Percentiles rank a stretch among this genome's conserved stretches.
Evolutionary conservation across 2,113 vertebrate species (phyloP).

Genomic region (Carettochelys insculpta): DNA sequence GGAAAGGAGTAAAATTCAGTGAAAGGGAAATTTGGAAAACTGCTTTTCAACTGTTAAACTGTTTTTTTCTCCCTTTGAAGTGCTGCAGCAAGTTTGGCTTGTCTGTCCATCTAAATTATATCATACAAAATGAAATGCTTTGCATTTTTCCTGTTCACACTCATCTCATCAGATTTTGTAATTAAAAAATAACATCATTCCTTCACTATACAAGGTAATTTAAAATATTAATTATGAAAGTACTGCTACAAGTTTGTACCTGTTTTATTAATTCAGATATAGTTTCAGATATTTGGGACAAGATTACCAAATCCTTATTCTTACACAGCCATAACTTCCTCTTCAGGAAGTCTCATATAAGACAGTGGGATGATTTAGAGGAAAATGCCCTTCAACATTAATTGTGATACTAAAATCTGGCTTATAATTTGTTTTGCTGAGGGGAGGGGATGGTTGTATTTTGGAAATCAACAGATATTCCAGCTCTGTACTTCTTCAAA

Average conservation of each 20-base stretch:
- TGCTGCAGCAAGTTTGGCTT: constrained; percentile 29
- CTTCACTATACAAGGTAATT: background rate
- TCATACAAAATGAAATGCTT: background rate
- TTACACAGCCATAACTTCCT: background rate
- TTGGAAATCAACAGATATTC: background rate
- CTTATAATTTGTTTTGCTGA: background rate
- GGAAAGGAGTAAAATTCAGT: constrained; percentile 30
- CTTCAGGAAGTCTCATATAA: background rate
- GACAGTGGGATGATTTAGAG: background rate
- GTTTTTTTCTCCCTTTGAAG: constrained; percentile 49
- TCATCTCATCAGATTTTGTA: background rate
- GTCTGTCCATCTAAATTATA: constrained; percentile 30
- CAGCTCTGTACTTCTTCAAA: background rate
- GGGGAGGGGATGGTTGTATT: background rate
- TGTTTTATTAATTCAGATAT: background rate
- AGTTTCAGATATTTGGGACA: background rate
- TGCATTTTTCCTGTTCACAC: background rate
- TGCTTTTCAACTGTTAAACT: constrained; percentile 58
- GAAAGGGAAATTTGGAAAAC: constrained; percentile 48
- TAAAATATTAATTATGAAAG: background rate
- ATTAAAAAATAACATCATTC: background rate
- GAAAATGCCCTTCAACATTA: background rate
- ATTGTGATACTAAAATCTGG: background rate
- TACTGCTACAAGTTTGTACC: background rate
- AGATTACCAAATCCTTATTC: background rate